phyloP scores from a whole-genome alignment of 2,797 vertebrate genomes.

The Psittacula echo region DNA sequence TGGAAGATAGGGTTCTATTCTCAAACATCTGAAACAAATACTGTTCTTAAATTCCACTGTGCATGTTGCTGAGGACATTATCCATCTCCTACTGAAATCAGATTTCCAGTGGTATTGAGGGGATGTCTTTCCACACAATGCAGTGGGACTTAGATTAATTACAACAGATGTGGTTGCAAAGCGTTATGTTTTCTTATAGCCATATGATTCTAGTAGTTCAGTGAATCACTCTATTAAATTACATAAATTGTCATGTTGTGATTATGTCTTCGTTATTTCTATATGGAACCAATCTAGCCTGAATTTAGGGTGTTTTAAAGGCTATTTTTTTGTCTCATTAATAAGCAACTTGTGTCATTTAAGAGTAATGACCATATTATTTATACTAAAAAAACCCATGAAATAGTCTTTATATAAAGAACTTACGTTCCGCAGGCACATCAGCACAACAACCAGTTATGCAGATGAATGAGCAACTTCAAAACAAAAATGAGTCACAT shows the following conservation, averaged over 20 bases:
- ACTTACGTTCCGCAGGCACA: not conserved
- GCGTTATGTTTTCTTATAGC: not conserved
- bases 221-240: not conserved
- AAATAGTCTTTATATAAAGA: not conserved
- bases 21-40: not conserved
- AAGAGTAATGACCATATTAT: not conserved
- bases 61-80: not conserved
- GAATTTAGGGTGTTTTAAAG: not conserved
- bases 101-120: not conserved
- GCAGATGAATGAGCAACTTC: slow-evolving; percentile 50
- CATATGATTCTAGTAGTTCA: not conserved
- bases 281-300: not conserved
- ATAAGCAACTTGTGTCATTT: slow-evolving; percentile 28
- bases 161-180: not conserved
- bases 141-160: not conserved
- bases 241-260: not conserved
- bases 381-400: not conserved
- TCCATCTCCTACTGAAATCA: not conserved
- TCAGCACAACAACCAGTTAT: slow-evolving; percentile 17
- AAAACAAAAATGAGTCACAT: slow-evolving; percentile 40
- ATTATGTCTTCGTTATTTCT: slow-evolving; percentile 8
- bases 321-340: slow-evolving; percentile 2
- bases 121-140: not conserved
- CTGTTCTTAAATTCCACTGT: not conserved
- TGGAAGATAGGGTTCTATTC: not conserved